These are phyloP conservation scores for Chaenocephalus aceratus DNA, from an alignment of 2,113 vertebrate genomes.

Conservation along the genomic window DNA sequence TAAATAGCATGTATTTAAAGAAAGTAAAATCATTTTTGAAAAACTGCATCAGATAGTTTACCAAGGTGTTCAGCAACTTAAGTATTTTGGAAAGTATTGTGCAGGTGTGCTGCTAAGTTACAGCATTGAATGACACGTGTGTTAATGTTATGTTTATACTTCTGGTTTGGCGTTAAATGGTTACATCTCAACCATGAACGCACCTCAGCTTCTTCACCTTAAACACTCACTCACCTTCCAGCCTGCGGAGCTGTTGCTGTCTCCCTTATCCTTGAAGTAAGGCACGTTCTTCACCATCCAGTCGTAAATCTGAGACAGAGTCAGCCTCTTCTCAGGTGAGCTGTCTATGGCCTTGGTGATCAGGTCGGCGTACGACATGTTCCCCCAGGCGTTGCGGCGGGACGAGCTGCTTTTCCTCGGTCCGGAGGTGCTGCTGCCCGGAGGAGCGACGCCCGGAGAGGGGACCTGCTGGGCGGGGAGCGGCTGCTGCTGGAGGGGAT, in stretches of 20 bases:
- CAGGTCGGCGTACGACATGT: conserved; percentile 97
- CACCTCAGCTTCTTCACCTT: neutral
- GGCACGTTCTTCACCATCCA: conserved; percentile 98
- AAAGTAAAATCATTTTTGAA: too few species aligned
- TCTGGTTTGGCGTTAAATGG: neutral
- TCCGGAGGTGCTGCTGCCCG: conserved; percentile 60
- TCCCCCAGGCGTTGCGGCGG: conserved; percentile 97
- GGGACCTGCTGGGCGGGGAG: conserved; percentile 81
- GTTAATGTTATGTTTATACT: neutral
- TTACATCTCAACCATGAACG: neutral
- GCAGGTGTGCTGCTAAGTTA: too few species aligned
- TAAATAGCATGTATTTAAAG: too few species aligned
- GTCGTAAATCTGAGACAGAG: conserved; percentile 97
- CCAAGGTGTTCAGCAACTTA: neutral
- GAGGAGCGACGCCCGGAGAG: conserved; percentile 50
- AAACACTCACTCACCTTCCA: conserved; percentile 91
- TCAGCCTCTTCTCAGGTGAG: conserved; percentile 95
- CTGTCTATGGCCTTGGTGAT: conserved; percentile 97
- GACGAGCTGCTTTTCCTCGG: conserved; percentile 96
- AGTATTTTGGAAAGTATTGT: neutral
- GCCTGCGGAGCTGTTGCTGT: conserved; percentile 95
- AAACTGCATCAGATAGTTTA: neutral
- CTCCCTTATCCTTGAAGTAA: conserved; percentile 98
- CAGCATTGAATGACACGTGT: neutral
- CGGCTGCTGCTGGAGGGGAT: conserved; percentile 67